phyloP scores from a whole-genome alignment of 2,113 vertebrate genomes.

The Myocastor coypus region DNA sequence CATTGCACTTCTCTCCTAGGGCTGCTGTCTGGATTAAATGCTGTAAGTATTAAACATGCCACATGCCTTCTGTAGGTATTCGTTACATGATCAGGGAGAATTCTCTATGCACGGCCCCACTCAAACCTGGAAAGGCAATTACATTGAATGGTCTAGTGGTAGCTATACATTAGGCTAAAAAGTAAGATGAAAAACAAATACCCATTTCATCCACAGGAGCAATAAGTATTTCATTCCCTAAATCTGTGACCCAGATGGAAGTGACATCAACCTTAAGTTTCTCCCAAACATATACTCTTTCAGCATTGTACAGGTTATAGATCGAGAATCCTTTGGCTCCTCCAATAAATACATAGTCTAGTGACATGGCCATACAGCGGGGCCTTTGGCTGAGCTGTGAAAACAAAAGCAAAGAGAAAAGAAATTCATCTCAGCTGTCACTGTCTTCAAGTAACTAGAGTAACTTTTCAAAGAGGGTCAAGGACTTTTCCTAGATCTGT shows the following conservation, averaged over 20 bases:
- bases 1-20: background rate
- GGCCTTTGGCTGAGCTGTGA: conserved; percentile 87
- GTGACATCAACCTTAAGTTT: conserved; percentile 86
- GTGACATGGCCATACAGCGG: conserved; percentile 88
- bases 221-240: conserved; percentile 82
- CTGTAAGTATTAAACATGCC: background rate
- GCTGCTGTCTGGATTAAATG: background rate
- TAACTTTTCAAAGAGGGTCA: background rate
- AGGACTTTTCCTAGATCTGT: background rate
- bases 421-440: background rate
- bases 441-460: background rate
- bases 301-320: conserved; percentile 79
- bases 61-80: rapidly evolving
- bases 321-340: conserved; percentile 87
- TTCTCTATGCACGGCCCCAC: background rate
- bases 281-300: conserved; percentile 85
- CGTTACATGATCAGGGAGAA: background rate
- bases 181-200: conserved; percentile 69
- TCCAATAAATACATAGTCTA: conserved; percentile 88
- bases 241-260: conserved; percentile 82
- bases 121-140: background rate
- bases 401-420: conserved; percentile 67
- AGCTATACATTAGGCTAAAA: background rate
- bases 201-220: conserved; percentile 92
- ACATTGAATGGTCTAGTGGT: background rate